Evolutionary conservation across 2,113 vertebrate species (phyloP).

Genomic region (Oncorhynchus masou): DNA sequence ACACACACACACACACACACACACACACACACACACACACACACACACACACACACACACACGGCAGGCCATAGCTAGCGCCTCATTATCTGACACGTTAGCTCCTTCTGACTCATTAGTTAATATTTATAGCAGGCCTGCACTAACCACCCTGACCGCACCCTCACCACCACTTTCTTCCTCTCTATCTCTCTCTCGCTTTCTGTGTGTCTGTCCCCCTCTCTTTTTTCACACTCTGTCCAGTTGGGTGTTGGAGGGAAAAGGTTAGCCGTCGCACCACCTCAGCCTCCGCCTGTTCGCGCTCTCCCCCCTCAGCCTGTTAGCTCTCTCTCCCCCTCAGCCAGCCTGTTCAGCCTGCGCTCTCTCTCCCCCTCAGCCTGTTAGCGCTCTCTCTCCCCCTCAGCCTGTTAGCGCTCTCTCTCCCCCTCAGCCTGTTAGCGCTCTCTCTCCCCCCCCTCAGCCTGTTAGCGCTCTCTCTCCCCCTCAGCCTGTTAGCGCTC

Average conservation of each 20-base stretch:
- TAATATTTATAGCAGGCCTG: constrained; percentile 38
- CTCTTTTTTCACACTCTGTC: constrained; percentile 3
- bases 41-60: neutral
- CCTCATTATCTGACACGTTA: constrained; percentile 6
- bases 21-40: too few relatives aligned
- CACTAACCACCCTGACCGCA: constrained; percentile 32
- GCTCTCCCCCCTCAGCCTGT: too few relatives aligned
- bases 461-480: too few relatives aligned
- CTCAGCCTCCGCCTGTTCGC: too few relatives aligned
- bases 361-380: too few relatives aligned
- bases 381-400: too few relatives aligned
- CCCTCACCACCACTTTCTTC: constrained; percentile 22
- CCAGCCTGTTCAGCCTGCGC: too few relatives aligned
- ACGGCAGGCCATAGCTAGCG: neutral
- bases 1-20: neutral
- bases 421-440: too few relatives aligned
- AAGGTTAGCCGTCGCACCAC: constrained; percentile 30
- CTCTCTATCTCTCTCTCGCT: constrained; percentile 1
- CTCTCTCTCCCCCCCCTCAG: too few relatives aligned
- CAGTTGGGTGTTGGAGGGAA: constrained; percentile 17
- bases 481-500: too few relatives aligned
- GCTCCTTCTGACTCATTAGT: constrained; percentile 47
- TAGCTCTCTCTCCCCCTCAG: too few relatives aligned
- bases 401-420: too few relatives aligned
- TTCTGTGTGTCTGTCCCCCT: neutral